Percentiles rank a stretch among this genome's conserved stretches.
Evolutionary conservation across 2,113 vertebrate genomes (phyloP).

Genomic region (Anser cygnoides): DNA sequence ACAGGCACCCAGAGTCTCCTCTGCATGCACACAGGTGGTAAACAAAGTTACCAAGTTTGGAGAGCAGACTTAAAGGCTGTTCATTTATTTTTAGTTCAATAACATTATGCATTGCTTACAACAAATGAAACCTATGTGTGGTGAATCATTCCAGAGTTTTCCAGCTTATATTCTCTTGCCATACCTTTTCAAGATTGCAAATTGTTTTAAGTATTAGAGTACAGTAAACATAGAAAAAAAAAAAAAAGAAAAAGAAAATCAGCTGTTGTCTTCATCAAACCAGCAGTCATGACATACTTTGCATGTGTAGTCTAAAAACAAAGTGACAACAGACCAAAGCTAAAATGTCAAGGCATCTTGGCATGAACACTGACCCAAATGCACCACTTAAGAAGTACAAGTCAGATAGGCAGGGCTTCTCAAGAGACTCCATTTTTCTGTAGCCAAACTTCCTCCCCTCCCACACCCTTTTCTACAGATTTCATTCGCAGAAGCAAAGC

Average conservation of each 20-base stretch:
- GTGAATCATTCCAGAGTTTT: neutral
- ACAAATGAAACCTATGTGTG: neutral
- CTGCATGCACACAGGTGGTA: neutral
- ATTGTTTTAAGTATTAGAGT: neutral
- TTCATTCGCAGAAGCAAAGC: neutral
- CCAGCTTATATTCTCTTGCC: neutral
- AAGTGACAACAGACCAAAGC: neutral
- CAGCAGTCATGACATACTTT: neutral
- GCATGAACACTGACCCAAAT: neutral
- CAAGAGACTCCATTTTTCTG: neutral
- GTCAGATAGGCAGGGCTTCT: slow-evolving; percentile 19
- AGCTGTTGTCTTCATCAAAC: neutral
- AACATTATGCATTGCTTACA: neutral
- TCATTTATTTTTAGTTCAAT: neutral
- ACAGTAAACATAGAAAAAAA: neutral
- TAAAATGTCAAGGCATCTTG: neutral
- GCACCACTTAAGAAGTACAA: neutral
- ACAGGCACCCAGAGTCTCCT: neutral
- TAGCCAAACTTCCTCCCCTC: slow-evolving; percentile 45
- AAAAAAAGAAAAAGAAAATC: neutral
- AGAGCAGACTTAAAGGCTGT: neutral
- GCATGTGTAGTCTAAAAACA: neutral
- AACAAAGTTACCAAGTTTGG: neutral
- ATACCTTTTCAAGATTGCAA: neutral
- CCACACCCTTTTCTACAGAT: neutral